These are phyloP conservation scores for Scomber colias DNA, from an alignment of 2,113 vertebrate genomes.

Conservation along the genomic window DNA sequence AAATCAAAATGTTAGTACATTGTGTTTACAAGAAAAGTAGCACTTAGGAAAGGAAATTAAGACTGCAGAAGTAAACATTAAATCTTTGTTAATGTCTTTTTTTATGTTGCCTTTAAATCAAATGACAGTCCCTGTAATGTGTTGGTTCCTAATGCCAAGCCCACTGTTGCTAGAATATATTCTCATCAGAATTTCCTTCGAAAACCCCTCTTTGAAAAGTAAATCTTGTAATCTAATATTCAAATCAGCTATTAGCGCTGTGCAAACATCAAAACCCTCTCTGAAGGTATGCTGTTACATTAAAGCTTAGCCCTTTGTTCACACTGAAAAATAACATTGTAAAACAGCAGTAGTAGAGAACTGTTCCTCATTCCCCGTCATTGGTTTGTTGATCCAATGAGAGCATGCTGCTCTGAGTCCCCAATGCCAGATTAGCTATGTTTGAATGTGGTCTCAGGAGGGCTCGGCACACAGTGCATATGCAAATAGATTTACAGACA, in stretches of 20 bases:
- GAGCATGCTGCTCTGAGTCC: slow-evolving; percentile 44
- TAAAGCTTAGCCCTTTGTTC: background rate
- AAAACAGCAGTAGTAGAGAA: background rate
- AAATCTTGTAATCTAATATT: slow-evolving; percentile 9
- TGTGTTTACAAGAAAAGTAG: background rate
- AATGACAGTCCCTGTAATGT: background rate
- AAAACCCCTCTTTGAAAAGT: background rate
- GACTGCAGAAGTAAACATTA: background rate
- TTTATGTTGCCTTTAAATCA: no score
- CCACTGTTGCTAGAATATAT: background rate
- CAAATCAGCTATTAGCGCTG: background rate
- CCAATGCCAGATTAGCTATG: slow-evolving; percentile 58
- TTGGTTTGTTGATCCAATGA: slow-evolving; percentile 50
- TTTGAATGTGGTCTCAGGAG: slow-evolving; percentile 71
- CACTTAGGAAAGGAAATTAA: background rate
- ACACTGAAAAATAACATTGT: slow-evolving; percentile 5
- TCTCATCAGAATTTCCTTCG: background rate
- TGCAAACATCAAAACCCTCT: slow-evolving; percentile 2
- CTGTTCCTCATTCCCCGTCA: slow-evolving; percentile 15
- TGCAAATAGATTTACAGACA: slow-evolving; percentile 74
- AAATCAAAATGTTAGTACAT: background rate
- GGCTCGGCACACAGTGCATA: slow-evolving; percentile 52
- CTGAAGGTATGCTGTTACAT: background rate
- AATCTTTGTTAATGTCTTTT: no score
- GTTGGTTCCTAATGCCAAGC: background rate